These are phyloP conservation scores for Smutsia temminckii DNA, from an alignment of 2,797 vertebrate species.

Conservation along the genomic window DNA sequence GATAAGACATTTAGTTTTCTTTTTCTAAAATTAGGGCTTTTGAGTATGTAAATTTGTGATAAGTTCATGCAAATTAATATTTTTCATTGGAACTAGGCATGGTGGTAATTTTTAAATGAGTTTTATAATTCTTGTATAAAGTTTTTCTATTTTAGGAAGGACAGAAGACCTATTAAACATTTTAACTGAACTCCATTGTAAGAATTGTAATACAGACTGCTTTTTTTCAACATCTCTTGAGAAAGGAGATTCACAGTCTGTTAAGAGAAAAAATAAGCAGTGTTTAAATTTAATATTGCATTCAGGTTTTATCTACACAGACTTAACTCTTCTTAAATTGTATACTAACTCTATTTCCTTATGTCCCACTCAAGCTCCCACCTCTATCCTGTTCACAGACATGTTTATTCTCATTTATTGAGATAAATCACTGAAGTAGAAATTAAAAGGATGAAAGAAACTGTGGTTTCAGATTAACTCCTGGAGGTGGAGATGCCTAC, in stretches of 20 bases:
- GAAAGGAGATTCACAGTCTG: background rate
- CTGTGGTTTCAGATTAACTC: background rate
- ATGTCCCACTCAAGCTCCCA: background rate
- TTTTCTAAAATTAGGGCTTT: slow-evolving; percentile 44
- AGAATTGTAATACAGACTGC: background rate
- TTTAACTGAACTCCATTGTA: background rate
- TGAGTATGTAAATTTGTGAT: slow-evolving; percentile 34
- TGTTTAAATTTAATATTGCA: background rate
- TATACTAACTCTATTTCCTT: background rate
- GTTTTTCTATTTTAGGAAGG: background rate
- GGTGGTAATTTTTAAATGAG: slow-evolving; percentile 32
- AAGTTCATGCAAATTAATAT: slow-evolving; percentile 12
- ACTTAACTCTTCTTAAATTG: background rate
- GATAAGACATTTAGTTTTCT: background rate
- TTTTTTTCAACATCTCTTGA: background rate
- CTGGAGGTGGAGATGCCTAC: background rate
- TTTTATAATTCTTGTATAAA: slow-evolving; percentile 12
- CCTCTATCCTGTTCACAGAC: background rate
- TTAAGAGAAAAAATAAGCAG: slow-evolving; percentile 2
- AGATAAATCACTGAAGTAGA: background rate
- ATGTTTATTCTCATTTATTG: background rate
- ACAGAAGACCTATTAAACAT: slow-evolving; percentile 21
- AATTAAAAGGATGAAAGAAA: background rate
- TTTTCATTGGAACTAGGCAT: slow-evolving; percentile 50
- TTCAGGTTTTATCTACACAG: background rate